Percentiles rank a stretch among this genome's conserved stretches.
phyloP scores from a whole-genome alignment of 2,888 invertebrate species.

The Melieria crassipennis region DNA sequence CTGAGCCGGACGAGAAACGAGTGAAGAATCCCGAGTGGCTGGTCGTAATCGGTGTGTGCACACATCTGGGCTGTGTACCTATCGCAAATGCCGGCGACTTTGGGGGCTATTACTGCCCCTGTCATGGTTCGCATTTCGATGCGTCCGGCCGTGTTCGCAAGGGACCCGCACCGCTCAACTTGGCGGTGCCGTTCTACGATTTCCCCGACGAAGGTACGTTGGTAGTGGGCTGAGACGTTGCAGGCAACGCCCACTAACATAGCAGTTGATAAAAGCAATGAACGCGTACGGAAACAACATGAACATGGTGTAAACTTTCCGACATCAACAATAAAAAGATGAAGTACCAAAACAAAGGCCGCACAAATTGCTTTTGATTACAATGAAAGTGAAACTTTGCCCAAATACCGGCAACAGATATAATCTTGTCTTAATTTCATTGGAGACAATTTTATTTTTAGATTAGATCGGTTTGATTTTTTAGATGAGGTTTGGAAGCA shows the following conservation, averaged over 20 bases:
- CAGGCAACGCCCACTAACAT: neutral
- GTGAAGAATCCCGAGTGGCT: slow-evolving; percentile 89
- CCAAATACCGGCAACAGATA: no score
- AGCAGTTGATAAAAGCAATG: no score
- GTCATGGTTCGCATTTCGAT: slow-evolving; percentile 98
- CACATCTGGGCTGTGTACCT: slow-evolving; percentile 97
- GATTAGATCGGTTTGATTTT: no score
- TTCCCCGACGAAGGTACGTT: slow-evolving; percentile 19
- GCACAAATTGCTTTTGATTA: no score
- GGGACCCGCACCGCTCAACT: slow-evolving; percentile 92
- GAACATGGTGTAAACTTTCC: no score
- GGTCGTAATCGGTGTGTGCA: slow-evolving; percentile 95
- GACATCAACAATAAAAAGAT: no score
- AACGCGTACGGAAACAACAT: no score
- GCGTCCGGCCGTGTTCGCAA: slow-evolving; percentile 94
- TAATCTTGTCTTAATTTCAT: no score
- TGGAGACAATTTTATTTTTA: no score
- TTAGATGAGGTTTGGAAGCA: no score
- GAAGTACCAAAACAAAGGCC: no score
- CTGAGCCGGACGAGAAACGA: slow-evolving; percentile 83
- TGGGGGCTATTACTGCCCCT: slow-evolving; percentile 97
- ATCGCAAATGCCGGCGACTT: slow-evolving; percentile 92
- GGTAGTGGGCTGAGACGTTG: slow-evolving; percentile 10
- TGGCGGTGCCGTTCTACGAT: slow-evolving; percentile 19
- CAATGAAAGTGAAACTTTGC: no score